phyloP scores from a whole-genome alignment of 2,797 vertebrate genomes.

The Periparus ater region DNA sequence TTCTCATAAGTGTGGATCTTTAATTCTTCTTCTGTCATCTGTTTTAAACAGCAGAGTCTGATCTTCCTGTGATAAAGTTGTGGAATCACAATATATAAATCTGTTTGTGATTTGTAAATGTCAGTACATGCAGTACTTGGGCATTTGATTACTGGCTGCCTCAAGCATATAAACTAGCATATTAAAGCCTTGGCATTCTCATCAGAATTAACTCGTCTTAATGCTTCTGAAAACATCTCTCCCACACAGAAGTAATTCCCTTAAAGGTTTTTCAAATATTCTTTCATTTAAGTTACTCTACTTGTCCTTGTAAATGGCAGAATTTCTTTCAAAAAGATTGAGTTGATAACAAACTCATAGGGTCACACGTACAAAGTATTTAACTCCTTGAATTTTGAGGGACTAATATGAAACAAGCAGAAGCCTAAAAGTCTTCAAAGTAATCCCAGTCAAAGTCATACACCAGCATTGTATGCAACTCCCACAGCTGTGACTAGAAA shows the following conservation, averaged over 20 bases:
- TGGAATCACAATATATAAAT: slow-evolving; percentile 54
- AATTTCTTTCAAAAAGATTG: neutral
- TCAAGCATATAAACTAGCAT: slow-evolving; percentile 47
- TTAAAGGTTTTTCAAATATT: neutral
- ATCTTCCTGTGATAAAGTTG: slow-evolving; percentile 30
- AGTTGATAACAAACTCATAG: neutral
- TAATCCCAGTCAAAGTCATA: neutral
- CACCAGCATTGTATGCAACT: neutral
- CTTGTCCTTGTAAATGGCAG: neutral
- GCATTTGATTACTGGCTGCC: slow-evolving; percentile 52
- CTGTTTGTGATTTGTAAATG: slow-evolving; percentile 55
- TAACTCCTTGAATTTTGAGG: neutral
- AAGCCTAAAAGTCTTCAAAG: neutral
- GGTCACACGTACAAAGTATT: neutral
- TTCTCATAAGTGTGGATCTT: neutral
- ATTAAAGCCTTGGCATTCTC: slow-evolving; percentile 47
- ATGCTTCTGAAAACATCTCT: slow-evolving; percentile 22
- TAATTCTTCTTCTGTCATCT: slow-evolving; percentile 39
- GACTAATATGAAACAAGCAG: neutral
- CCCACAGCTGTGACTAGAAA: neutral
- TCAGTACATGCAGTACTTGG: neutral
- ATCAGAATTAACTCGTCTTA: slow-evolving; percentile 27
- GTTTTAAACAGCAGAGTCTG: slow-evolving; percentile 24
- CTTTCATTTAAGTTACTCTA: neutral
- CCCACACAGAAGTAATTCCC: neutral